Evolutionary conservation across 2,113 vertebrate genomes (phyloP), one percentile per base, ranked within the genome.

Genomic region (Heteronetta atricapilla): DNA sequence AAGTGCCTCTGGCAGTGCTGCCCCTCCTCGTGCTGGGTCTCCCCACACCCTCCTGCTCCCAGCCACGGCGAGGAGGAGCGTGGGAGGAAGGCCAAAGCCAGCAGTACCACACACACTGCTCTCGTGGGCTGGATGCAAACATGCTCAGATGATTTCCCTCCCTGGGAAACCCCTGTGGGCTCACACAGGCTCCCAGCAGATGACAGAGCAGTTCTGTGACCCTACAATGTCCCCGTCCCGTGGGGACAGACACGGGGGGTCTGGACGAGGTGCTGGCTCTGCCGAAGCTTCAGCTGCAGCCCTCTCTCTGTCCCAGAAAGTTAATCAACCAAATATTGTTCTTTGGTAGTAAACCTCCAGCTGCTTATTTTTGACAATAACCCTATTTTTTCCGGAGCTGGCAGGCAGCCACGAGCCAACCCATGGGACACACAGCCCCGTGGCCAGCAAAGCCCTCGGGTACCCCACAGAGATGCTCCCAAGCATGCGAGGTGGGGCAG

Each of bases 401-500:
- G 18, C 11, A 89, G 28, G 33, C 12, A 17, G 28, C 36, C 14
- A 17, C 53, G 13, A 58, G 8, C 14, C 46, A 70, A 36, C 36
- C 22, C 20, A 4, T 6, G 38, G n/a, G 74, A 33, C 55, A n/a
- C 2, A 1, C 31, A 31, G 68, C 11, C 29, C 46, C 0, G 0
- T 10, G n/a, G 34, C 23, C 52, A 59, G 31, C 36, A 38, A 66
- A 90, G 42, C 16, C 38, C 46, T n/a, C 29, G 10, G 31, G 14
- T 38, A 38, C 33, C 77, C 22, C 22, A 82, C 36, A 15, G 31
- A 1, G 0, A 25, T 53, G 48, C 26, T 23, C 40, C 15, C 69
- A 69, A 40, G 4, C 1, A 1, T 29, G 14, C 28, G 6, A 0
- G 0, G 22, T 33, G 34, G 20, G 63, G 18, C 69, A 38, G 15